A percentile compares a stretch with the other conserved stretches of the same genome.
Conservation (phyloP, 2,113 vertebrate genomes). For the Rhabdomys dilectus region DNA sequence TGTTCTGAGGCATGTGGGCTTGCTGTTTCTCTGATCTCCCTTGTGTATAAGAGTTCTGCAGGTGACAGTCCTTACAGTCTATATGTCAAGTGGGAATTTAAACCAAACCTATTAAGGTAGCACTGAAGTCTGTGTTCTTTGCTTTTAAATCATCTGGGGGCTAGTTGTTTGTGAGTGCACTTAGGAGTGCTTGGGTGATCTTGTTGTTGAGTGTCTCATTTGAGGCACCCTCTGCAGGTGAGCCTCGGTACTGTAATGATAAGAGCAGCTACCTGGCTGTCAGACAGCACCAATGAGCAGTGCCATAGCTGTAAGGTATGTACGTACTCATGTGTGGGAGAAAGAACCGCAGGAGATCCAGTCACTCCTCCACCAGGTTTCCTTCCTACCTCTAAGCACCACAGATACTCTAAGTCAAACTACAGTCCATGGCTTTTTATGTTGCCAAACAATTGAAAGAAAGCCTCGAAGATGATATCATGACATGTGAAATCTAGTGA, state of each 20-base stretch:
- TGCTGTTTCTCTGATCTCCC: not conserved
- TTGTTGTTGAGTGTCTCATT: not conserved
- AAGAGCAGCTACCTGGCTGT: not conserved
- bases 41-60: not conserved
- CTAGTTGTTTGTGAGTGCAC: not conserved
- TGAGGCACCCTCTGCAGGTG: not conserved
- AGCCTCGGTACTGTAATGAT: not conserved
- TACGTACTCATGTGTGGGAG: not conserved
- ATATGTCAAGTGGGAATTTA: not conserved
- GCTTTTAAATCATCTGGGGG: not conserved
- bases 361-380: not conserved
- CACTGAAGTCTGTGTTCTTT: not conserved
- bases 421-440: not conserved
- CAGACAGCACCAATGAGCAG: not conserved
- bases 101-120: not conserved
- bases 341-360: not conserved
- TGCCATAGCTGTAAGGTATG: not conserved
- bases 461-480: slow-evolving; percentile 14
- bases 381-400: not conserved
- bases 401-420: not conserved
- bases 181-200: not conserved
- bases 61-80: not conserved
- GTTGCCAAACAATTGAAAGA: slow-evolving; percentile 20
- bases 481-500: not conserved
- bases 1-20: not conserved